Evolutionary conservation across 2,888 invertebrate genomes (phyloP), one percentile per base, ranked within the genome.

Genomic region (Campoplex nolae): DNA sequence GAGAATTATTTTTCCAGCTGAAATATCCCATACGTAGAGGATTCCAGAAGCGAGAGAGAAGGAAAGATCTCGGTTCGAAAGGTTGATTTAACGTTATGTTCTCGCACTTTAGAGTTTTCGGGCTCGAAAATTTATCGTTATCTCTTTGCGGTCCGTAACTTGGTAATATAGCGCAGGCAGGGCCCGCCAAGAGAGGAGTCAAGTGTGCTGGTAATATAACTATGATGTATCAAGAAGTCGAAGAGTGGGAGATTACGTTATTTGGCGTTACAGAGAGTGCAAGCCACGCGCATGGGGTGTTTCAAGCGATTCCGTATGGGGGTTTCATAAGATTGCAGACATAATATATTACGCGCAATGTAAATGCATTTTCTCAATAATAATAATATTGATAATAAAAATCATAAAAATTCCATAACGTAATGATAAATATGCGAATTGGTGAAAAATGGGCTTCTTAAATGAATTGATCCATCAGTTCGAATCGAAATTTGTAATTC

Each of bases 251-350:
- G 13, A 83, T 83, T 79, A 84, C 81, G 85, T 87, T 87, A 82
- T 85, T 87, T 76, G 85, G 78, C 85, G 85, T 68, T 23, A 23
- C 67, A 81, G 71, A 85, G 79, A 88, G 84, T 45, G 56, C 82
- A 84, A 79, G 77, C 79, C 76, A 82, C 32, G 62, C 62, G 32
- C 79, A 81, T 78, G 77, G 80, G 51, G 76, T 35, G 65, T 77
- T 67, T 38, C n/a, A 70, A 23, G 70, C 23, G 18, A 76, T 62
- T 28, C 23, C 35, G 28, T 68, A n/a, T 45, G 7, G 42, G 23
- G 23, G 28, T 79, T 79, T 32, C n/a, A 45, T 32, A 70, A 28
- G 32, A 45, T 11, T 7, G 28, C 35, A 42, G 13, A 62, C 62
- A 32, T 32, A 62, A 62, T 16, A 32, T 62, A 32, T 32, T 32